phyloP scores from a whole-genome alignment of 2,888 invertebrate species.

The Cantharis flavilabris region DNA sequence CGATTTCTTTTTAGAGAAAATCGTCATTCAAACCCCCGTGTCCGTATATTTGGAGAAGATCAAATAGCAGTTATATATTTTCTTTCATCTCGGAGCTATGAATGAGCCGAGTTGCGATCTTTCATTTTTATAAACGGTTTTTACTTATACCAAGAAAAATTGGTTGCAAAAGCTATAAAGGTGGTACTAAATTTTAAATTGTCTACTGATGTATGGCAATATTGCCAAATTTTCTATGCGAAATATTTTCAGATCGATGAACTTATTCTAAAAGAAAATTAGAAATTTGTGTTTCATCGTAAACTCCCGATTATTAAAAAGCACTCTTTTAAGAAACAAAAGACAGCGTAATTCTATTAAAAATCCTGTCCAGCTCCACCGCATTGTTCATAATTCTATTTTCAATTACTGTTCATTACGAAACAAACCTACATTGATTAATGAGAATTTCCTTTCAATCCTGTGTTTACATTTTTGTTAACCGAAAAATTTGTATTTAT shows the following conservation, averaged over 20 bases:
- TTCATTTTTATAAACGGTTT: constrained; percentile 22
- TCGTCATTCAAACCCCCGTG: not conserved
- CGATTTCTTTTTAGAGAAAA: not conserved
- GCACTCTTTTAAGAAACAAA: not conserved
- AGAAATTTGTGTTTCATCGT: constrained; percentile 19
- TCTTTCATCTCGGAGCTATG: constrained; percentile 14
- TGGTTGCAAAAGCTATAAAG: constrained; percentile 13
- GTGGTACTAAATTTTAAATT: constrained; percentile 24
- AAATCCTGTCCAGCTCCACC: not conserved
- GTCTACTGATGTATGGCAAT: constrained; percentile 20
- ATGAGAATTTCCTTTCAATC: not conserved
- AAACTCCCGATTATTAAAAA: not conserved
- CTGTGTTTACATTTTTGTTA: not conserved
- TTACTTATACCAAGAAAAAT: constrained; percentile 18
- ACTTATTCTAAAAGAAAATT: constrained; percentile 18
- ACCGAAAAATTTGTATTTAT: not conserved
- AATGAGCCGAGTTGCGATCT: constrained; percentile 17
- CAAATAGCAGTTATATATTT: constrained; percentile 25
- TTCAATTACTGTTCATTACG: not conserved
- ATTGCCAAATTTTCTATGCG: constrained; percentile 16
- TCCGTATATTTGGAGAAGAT: constrained; percentile 12
- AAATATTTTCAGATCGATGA: constrained; percentile 16
- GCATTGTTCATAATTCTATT: not conserved
- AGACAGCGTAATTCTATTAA: not conserved
- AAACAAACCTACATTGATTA: not conserved